phyloP scores from a whole-genome alignment of 2,888 invertebrate genomes.

The Flexamia atlantica region DNA sequence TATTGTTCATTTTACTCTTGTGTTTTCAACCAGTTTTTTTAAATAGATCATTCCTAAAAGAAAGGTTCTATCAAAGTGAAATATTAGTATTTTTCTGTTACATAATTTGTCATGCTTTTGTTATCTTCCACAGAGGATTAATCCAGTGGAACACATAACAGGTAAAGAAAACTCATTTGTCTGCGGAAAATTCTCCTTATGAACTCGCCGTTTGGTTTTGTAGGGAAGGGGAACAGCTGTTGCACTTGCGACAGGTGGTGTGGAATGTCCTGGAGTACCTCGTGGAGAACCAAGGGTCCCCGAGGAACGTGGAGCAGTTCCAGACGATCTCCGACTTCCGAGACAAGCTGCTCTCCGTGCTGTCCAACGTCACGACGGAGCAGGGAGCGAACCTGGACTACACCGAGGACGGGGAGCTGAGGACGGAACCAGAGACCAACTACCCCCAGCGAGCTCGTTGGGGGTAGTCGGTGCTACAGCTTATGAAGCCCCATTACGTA shows the following conservation, averaged over 20 bases:
- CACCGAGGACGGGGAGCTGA: constrained; percentile 40
- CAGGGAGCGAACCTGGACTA: constrained; percentile 52
- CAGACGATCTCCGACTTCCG: constrained; percentile 39
- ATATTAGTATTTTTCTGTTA: no score
- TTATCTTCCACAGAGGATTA: no score
- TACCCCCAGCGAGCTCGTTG: not conserved
- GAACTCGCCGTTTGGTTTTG: no score
- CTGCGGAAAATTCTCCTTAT: no score
- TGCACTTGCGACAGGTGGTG: constrained; percentile 50
- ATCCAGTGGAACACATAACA: no score
- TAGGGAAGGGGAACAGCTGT: constrained; percentile 48
- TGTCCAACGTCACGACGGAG: constrained; percentile 37
- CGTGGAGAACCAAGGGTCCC: constrained; percentile 54
- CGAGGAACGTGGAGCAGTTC: constrained; percentile 39
- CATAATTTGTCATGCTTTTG: no score
- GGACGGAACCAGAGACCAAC: constrained; percentile 18
- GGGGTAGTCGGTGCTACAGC: not conserved
- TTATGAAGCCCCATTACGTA: no score
- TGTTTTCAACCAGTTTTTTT: no score
- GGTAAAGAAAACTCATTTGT: no score
- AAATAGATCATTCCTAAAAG: no score
- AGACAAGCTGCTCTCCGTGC: constrained; percentile 44
- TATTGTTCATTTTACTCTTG: no score
- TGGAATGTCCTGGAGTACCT: constrained; percentile 60
- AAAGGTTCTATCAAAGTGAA: no score